Percentiles rank a stretch among this genome's conserved stretches.
phyloP scores from a whole-genome alignment of 2,797 vertebrate species.

The Odontamblyopus rebecca region DNA sequence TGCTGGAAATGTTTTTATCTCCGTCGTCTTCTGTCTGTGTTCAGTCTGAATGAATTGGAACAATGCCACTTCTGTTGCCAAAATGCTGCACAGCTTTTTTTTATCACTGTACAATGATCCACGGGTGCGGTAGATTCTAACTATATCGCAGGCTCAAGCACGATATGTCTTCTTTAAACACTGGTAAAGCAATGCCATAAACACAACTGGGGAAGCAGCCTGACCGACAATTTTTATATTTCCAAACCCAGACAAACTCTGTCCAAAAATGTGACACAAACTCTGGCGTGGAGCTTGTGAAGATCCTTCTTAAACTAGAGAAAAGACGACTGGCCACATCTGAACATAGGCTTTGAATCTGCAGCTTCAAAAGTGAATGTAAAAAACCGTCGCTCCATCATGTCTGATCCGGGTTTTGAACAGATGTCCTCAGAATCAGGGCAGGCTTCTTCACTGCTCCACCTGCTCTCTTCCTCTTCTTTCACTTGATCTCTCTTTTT shows the following conservation, averaged over 20 bases:
- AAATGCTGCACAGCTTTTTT: too few species aligned
- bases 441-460: slow-evolving; percentile 30
- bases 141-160: too few species aligned
- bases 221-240: neutral
- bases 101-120: too few species aligned
- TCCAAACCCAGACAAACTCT: too few species aligned
- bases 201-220: neutral
- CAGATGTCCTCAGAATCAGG: slow-evolving; percentile 27
- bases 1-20: too few species aligned
- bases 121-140: too few species aligned
- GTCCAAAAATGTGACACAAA: too few species aligned
- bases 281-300: neutral
- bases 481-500: neutral
- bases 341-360: slow-evolving; percentile 1
- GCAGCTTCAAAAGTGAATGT: slow-evolving; percentile 22
- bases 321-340: neutral
- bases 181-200: too few species aligned
- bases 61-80: too few species aligned
- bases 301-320: neutral
- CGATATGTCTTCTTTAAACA: too few species aligned
- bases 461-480: neutral
- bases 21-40: too few species aligned
- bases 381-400: slow-evolving; percentile 25
- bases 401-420: slow-evolving; percentile 50
- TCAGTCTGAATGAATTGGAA: too few species aligned